phyloP scores from a whole-genome alignment of 2,113 vertebrate species.

The Patagioenas fasciata region DNA sequence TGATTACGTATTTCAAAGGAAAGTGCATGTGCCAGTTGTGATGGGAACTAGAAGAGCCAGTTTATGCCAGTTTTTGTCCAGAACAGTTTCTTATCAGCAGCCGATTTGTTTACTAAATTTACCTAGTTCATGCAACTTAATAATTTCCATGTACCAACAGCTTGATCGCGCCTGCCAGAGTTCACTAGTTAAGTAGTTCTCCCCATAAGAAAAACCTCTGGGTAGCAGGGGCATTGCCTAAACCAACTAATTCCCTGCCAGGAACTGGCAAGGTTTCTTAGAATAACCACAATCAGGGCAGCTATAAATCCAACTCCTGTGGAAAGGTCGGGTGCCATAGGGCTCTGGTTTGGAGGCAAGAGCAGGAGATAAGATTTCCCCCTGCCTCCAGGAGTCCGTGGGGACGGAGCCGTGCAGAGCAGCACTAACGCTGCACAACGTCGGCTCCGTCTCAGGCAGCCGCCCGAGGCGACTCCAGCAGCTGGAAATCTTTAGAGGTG shows the following conservation, averaged over 20 bases:
- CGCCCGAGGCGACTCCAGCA: not conserved
- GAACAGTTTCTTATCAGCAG: not conserved
- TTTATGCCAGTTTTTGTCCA: not conserved
- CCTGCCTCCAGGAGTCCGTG: not conserved
- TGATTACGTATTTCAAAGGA: not conserved
- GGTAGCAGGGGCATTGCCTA: not conserved
- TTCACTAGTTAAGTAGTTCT: not conserved
- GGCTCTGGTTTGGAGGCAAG: not conserved
- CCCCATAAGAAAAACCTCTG: not conserved
- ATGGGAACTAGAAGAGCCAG: not conserved
- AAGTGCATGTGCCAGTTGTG: not conserved
- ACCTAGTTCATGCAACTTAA: not conserved
- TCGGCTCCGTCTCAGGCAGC: not conserved
- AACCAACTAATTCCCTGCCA: not conserved
- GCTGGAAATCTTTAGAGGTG: not conserved
- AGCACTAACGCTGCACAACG: not conserved
- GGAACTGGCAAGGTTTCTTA: not conserved
- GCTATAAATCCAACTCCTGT: not conserved
- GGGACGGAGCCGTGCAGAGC: not conserved
- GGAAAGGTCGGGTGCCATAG: not conserved
- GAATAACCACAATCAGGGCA: fast-evolving
- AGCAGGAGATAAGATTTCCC: not conserved
- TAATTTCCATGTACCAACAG: not conserved
- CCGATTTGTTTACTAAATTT: not conserved
- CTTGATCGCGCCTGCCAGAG: not conserved